Evolutionary conservation across 2,113 vertebrate species (phyloP).

Genomic region (Pristiophorus japonicus): DNA sequence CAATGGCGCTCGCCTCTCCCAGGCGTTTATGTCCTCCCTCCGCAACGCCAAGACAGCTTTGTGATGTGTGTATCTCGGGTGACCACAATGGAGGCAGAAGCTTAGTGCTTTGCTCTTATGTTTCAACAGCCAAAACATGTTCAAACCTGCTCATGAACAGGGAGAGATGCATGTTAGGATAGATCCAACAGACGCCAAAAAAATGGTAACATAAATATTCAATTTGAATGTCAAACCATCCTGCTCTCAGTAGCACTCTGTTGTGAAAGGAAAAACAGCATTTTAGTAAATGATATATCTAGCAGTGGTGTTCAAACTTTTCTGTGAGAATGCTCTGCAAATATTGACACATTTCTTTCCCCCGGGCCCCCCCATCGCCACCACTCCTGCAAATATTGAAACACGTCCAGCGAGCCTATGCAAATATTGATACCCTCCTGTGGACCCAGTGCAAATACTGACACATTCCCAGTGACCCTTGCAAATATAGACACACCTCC

Average conservation of each 20-base stretch:
- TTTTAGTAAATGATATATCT: background rate
- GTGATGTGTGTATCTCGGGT: constrained; percentile 48
- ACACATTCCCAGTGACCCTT: background rate
- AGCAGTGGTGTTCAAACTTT: background rate
- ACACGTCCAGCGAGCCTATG: background rate
- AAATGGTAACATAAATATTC: background rate
- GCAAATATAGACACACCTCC: background rate
- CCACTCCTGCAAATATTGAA: background rate
- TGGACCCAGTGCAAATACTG: background rate
- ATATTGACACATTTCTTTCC: background rate
- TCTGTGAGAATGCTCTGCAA: background rate
- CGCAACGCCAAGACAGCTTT: constrained; percentile 76
- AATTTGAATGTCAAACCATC: background rate
- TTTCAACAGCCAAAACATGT: constrained; percentile 19
- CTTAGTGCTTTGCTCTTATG: background rate
- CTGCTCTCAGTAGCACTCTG: background rate
- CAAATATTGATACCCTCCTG: background rate
- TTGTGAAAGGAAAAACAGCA: background rate
- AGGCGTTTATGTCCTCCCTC: constrained; percentile 83
- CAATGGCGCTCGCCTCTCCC: constrained; percentile 89
- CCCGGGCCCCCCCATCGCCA: too few species aligned
- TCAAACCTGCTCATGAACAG: background rate
- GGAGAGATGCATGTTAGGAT: background rate
- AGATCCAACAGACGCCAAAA: background rate
- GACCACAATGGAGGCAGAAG: background rate